Percentiles rank a stretch among this genome's conserved stretches.
Conservation (phyloP, 2,888 invertebrate species). For the Creontiades dilutus region DNA sequence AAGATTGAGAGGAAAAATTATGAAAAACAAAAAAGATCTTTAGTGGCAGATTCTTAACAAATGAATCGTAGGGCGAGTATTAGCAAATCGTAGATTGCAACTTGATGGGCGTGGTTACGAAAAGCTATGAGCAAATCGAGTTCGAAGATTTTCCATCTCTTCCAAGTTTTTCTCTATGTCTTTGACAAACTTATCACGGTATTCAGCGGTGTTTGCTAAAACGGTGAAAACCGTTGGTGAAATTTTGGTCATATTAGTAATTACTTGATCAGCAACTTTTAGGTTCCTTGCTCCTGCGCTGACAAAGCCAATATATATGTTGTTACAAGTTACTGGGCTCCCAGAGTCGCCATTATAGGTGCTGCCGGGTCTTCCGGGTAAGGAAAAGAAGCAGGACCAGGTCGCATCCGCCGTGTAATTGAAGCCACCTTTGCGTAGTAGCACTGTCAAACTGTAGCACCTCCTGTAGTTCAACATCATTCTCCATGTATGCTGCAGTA, state of each 20-base stretch:
- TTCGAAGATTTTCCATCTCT: too few relatives aligned
- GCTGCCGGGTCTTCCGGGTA: background rate
- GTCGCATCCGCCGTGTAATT: background rate
- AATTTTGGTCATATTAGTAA: background rate
- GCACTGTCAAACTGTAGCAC: background rate
- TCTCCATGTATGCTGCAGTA: background rate
- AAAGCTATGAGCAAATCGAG: too few relatives aligned
- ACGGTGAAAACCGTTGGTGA: background rate
- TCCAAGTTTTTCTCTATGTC: too few relatives aligned
- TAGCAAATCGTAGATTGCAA: too few relatives aligned
- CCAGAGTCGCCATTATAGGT: background rate
- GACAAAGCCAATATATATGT: background rate
- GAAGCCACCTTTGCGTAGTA: background rate
- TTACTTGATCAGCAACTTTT: background rate
- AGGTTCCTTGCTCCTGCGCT: background rate
- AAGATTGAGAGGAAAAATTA: too few relatives aligned
- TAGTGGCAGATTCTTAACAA: too few relatives aligned
- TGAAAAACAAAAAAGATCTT: too few relatives aligned
- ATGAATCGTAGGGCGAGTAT: too few relatives aligned
- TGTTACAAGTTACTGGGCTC: conserved; percentile 2
- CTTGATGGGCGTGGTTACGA: too few relatives aligned
- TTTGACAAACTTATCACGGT: background rate
- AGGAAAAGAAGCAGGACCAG: background rate
- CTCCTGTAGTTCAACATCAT: background rate
- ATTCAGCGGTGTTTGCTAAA: background rate